A percentile compares a stretch with the other conserved stretches of the same genome.
These are phyloP conservation scores for Drosophila picticornis DNA, from an alignment of 2,888 invertebrate genomes.

Conservation along the genomic window DNA sequence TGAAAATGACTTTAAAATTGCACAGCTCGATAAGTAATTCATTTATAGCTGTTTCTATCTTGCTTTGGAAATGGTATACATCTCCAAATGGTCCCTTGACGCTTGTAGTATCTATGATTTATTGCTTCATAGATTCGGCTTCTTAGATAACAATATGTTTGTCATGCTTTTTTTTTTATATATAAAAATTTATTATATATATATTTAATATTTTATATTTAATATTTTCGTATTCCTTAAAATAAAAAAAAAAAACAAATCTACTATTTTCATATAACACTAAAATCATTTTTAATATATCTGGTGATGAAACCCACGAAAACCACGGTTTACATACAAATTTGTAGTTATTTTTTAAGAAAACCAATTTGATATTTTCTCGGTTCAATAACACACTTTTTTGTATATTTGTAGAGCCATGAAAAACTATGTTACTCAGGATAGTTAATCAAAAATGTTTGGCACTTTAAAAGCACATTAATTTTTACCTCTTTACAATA, in stretches of 20 bases:
- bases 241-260: background rate
- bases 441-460: background rate
- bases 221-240: background rate
- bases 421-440: background rate
- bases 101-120: no score
- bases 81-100: background rate
- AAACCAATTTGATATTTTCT: background rate
- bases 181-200: no score
- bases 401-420: background rate
- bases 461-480: background rate
- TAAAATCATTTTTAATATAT: background rate
- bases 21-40: background rate
- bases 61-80: background rate
- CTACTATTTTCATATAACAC: background rate
- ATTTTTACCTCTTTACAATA: background rate
- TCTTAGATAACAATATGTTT: background rate
- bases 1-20: background rate
- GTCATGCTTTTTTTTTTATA: background rate
- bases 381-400: background rate
- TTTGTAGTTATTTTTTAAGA: background rate
- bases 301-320: background rate
- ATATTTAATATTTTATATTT: no score
- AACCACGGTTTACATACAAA: background rate
- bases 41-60: background rate
- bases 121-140: background rate